A percentile compares a stretch with the other conserved stretches of the same genome.
Conservation (phyloP, 2,888 invertebrate genomes). For the Meteorus cinctellus region DNA sequence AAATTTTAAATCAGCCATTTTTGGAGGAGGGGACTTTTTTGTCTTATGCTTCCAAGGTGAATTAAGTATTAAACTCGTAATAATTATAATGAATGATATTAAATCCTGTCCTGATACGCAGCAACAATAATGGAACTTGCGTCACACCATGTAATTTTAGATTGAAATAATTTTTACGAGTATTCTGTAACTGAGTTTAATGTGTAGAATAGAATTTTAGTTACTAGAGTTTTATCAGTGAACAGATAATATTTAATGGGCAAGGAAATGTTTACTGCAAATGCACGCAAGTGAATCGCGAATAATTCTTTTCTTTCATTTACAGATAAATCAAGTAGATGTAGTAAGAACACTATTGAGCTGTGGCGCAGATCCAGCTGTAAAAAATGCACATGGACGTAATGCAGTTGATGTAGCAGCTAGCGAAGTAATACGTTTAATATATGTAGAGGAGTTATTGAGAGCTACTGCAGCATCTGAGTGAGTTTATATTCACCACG, state of each 20-base stretch:
- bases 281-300: too few species aligned
- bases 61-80: neutral
- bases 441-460: slow-evolving; percentile 78
- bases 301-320: slow-evolving; percentile 4
- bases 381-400: slow-evolving; percentile 76
- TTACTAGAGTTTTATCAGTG: too few species aligned
- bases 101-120: neutral
- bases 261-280: too few species aligned
- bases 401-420: slow-evolving; percentile 76
- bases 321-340: slow-evolving; percentile 75
- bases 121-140: too few species aligned
- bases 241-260: too few species aligned
- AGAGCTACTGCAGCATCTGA: slow-evolving; percentile 78
- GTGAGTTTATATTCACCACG: slow-evolving; percentile 67
- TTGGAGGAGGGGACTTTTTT: slow-evolving; percentile 76
- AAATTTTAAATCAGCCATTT: slow-evolving; percentile 74
- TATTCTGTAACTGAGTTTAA: too few species aligned
- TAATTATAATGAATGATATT: neutral
- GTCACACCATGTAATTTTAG: too few species aligned
- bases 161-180: too few species aligned
- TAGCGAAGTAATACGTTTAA: slow-evolving; percentile 74
- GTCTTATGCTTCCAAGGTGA: slow-evolving; percentile 76
- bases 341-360: slow-evolving; percentile 77
- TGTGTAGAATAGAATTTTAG: too few species aligned
- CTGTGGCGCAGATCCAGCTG: slow-evolving; percentile 77